These are phyloP conservation scores for Chirona hameri DNA, from an alignment of 2,888 invertebrate genomes.

Conservation along the genomic window DNA sequence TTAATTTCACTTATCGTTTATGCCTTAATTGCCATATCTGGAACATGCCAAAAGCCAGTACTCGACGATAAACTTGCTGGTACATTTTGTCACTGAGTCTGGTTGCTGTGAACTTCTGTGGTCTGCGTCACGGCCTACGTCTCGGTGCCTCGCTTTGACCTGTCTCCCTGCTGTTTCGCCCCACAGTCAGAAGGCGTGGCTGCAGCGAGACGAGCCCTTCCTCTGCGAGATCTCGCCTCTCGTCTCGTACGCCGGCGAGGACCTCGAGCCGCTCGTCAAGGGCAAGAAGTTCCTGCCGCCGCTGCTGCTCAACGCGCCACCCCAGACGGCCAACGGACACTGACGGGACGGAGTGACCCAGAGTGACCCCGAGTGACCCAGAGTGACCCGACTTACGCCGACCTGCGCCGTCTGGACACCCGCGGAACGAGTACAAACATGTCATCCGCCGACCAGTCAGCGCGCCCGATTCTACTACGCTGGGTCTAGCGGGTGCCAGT, in stretches of 20 bases:
- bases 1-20: too few species aligned
- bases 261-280: conserved; percentile 62
- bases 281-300: conserved; percentile 67
- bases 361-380: background rate
- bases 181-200: background rate
- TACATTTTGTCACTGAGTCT: too few species aligned
- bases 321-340: background rate
- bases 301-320: conserved; percentile 50
- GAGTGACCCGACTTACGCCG: background rate
- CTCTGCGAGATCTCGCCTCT: conserved; percentile 87
- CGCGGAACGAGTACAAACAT: background rate
- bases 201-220: conserved; percentile 37
- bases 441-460: background rate
- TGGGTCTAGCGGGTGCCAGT: too few species aligned
- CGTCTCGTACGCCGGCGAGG: conserved; percentile 86
- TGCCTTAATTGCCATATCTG: too few species aligned
- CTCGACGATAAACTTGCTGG: too few species aligned
- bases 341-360: background rate
- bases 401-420: background rate
- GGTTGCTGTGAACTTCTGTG: too few species aligned
- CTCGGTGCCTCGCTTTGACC: background rate
- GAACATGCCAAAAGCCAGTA: too few species aligned
- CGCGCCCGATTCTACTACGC: background rate
- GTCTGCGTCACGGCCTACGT: too few species aligned
- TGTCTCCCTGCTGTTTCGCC: background rate